Percentiles rank a stretch among this genome's conserved stretches.
Conservation (phyloP, 2,797 vertebrate genomes). For the Halcyon leucocephala region DNA sequence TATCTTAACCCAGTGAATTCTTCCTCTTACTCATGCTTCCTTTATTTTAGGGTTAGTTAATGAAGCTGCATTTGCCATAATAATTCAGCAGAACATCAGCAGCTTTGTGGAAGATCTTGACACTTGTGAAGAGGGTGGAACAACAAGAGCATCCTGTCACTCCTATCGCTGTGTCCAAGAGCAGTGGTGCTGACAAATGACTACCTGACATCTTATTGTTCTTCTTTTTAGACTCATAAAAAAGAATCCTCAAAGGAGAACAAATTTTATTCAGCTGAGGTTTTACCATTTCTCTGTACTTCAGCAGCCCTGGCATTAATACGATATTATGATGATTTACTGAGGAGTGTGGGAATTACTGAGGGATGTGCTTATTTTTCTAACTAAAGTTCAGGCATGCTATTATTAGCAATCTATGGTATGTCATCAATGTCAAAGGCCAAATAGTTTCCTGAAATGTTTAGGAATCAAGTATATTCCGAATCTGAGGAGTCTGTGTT, state of each 20-base stretch:
- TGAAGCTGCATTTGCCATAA: background rate
- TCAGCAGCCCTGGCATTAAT: background rate
- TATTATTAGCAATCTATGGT: slow-evolving; percentile 61
- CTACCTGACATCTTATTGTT: background rate
- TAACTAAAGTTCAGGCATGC: slow-evolving; percentile 41
- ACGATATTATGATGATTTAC: background rate
- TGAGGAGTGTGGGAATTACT: slow-evolving; percentile 49
- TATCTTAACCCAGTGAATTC: background rate
- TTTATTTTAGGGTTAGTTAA: background rate
- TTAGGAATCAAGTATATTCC: slow-evolving; percentile 31
- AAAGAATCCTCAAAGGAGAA: background rate
- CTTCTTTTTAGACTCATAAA: background rate
- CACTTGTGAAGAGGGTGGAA: background rate
- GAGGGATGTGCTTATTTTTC: slow-evolving; percentile 55
- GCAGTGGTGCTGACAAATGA: background rate
- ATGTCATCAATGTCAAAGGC: slow-evolving; percentile 64
- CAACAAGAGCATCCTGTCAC: background rate
- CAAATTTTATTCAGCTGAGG: background rate
- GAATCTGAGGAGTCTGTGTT: background rate
- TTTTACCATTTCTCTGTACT: background rate
- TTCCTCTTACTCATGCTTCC: background rate
- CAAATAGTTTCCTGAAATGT: slow-evolving; percentile 66
- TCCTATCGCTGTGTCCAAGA: background rate
- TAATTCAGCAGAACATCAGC: background rate
- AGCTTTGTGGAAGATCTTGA: background rate